A percentile compares a stretch with the other conserved stretches of the same genome.
Evolutionary conservation across 2,888 invertebrate genomes (phyloP).

Genomic region (Phanerotoma sp.): DNA sequence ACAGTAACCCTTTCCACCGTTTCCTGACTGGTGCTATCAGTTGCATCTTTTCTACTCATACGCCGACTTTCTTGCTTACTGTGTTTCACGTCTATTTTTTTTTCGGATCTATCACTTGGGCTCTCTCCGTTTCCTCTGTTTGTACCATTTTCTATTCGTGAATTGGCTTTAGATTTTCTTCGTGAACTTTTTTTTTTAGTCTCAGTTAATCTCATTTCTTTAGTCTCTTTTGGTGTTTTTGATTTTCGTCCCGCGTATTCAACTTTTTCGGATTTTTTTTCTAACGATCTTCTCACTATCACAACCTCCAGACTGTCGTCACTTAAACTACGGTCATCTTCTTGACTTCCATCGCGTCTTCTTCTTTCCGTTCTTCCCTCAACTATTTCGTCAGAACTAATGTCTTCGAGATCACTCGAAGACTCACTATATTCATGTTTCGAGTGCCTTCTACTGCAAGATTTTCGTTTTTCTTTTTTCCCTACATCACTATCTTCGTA

Average conservation of each 20-base stretch:
- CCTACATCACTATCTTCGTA: constrained; percentile 39
- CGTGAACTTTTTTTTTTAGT: constrained; percentile 35
- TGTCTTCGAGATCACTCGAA: constrained; percentile 58
- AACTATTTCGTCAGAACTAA: constrained; percentile 18
- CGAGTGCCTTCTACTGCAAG: constrained; percentile 50
- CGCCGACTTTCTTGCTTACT: constrained; percentile 31
- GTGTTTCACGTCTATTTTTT: constrained; percentile 50
- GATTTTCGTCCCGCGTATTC: constrained; percentile 42
- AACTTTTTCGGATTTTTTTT: constrained; percentile 48
- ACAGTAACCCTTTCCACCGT: constrained; percentile 49
- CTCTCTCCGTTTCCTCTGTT: constrained; percentile 22
- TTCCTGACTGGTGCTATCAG: constrained; percentile 53
- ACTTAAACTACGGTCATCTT: constrained; percentile 44
- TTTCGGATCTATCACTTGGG: constrained; percentile 28
- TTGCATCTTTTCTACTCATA: constrained; percentile 37
- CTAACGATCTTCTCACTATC: constrained; percentile 46
- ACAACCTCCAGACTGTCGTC: constrained; percentile 54
- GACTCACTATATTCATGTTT: constrained; percentile 57
- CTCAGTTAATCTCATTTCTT: constrained; percentile 38
- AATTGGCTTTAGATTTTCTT: constrained; percentile 27
- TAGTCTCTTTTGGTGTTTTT: constrained; percentile 42
- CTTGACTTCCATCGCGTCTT: constrained; percentile 39
- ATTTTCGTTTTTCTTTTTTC: constrained; percentile 22
- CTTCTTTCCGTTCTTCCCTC: constrained; percentile 15
- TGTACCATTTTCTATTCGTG: constrained; percentile 51